phyloP scores from a whole-genome alignment of 2,888 invertebrate species.

The Mermis nigrescens region DNA sequence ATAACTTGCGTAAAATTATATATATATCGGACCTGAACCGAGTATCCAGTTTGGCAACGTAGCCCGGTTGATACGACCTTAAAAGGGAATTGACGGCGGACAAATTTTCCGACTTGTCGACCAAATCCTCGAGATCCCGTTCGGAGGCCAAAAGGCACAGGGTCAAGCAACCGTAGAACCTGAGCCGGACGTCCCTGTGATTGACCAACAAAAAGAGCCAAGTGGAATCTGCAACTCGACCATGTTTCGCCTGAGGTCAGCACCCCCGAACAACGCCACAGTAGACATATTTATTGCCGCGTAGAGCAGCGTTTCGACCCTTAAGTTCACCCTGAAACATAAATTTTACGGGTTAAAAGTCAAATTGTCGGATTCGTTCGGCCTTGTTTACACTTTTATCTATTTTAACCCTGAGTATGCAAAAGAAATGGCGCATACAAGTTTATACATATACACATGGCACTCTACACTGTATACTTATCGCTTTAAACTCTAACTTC shows the following conservation, averaged over 20 bases:
- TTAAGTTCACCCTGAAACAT: background rate
- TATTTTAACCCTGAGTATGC: too few relatives aligned
- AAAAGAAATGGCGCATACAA: too few relatives aligned
- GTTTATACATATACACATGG: too few relatives aligned
- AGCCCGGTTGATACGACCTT: background rate
- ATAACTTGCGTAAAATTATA: too few relatives aligned
- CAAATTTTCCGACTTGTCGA: conserved; percentile 32
- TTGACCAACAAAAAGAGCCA: conserved; percentile 92
- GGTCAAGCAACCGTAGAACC: conserved; percentile 88
- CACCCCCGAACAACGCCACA: background rate
- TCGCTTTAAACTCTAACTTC: too few relatives aligned
- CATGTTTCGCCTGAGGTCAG: background rate
- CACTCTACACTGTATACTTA: too few relatives aligned
- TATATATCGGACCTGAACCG: background rate
- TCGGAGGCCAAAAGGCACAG: conserved; percentile 86
- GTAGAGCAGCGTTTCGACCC: background rate
- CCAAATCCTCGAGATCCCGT: conserved; percentile 86
- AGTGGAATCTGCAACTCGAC: conserved; percentile 17
- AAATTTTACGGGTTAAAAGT: too few relatives aligned
- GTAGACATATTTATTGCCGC: background rate
- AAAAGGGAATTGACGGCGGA: background rate
- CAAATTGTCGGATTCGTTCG: too few relatives aligned
- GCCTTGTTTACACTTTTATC: too few relatives aligned
- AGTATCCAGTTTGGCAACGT: background rate
- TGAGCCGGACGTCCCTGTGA: conserved; percentile 68